Conservation (phyloP, 2,888 invertebrate species). For the Mesorhabditis sp. region DNA sequence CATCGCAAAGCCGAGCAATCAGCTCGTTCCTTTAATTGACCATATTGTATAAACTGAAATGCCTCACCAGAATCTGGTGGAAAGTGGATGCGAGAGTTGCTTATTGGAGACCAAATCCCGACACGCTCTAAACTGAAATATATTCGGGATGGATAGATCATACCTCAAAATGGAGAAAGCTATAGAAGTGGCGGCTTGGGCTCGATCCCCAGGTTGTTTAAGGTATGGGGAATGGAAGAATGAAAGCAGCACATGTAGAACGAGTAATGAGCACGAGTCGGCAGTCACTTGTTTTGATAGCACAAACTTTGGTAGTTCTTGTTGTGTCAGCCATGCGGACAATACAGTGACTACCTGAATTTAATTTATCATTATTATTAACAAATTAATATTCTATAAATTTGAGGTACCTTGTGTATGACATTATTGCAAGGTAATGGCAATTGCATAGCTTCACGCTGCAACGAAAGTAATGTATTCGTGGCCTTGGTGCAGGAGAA, state of each 20-base stretch:
- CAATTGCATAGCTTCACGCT: constrained; percentile 54
- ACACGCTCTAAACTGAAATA: constrained; percentile 16
- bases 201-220: constrained; percentile 40
- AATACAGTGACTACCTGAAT: constrained; percentile 31
- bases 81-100: constrained; percentile 38
- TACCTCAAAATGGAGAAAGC: constrained; percentile 47
- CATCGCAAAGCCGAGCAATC: constrained; percentile 34
- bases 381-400: not conserved
- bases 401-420: constrained; percentile 46
- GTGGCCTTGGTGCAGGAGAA: constrained; percentile 45
- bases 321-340: constrained; percentile 49
- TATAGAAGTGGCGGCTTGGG: constrained; percentile 43
- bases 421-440: constrained; percentile 53
- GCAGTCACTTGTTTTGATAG: constrained; percentile 39
- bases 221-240: constrained; percentile 56
- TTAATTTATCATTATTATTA: not conserved
- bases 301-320: constrained; percentile 52
- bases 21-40: constrained; percentile 32
- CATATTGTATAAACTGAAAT: not conserved
- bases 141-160: not conserved
- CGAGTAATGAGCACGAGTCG: constrained; percentile 40
- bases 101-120: constrained; percentile 48
- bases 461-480: constrained; percentile 49
- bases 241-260: constrained; percentile 45
- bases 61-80: constrained; percentile 40